A percentile compares a stretch with the other conserved stretches of the same genome.
Evolutionary conservation across 2,113 vertebrate species (phyloP).

Genomic region (Lampris megalopsis): DNA sequence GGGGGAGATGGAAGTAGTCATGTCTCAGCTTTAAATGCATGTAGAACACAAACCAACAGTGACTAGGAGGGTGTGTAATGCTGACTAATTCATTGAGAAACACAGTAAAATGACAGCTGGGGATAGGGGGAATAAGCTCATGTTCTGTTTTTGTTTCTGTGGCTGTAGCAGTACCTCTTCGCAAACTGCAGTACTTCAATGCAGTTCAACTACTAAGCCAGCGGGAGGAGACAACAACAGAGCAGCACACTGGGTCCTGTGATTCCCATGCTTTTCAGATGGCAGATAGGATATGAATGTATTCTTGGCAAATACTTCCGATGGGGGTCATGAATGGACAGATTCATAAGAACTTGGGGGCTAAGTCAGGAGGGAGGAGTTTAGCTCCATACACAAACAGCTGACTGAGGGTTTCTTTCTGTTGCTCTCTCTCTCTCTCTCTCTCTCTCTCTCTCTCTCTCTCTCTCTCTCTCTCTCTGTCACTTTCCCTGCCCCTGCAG

Average conservation of each 20-base stretch:
- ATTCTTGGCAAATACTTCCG: constrained; percentile 33
- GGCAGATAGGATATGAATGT: constrained; percentile 27
- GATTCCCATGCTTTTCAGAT: constrained; percentile 18
- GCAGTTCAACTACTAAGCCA: constrained; percentile 19
- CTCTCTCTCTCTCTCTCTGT: background rate
- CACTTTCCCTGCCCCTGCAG: no score
- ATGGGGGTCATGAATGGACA: constrained; percentile 37
- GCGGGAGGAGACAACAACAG: constrained; percentile 62
- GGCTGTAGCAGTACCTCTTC: background rate
- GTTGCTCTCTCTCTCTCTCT: background rate
- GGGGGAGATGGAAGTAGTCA: background rate
- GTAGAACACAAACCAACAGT: no score
- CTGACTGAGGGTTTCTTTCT: constrained; percentile 51
- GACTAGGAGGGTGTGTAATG: no score
- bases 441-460: constrained; percentile 2
- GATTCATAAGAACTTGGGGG: constrained; percentile 25
- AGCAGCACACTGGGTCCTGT: background rate
- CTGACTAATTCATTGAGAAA: background rate
- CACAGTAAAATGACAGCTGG: background rate
- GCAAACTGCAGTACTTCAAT: constrained; percentile 31
- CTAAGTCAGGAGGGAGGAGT: constrained; percentile 49
- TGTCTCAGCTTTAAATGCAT: background rate
- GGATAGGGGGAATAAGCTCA: background rate
- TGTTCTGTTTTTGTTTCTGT: background rate
- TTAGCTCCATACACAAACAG: constrained; percentile 47